Conservation (phyloP, 2,113 vertebrate species). For the Glaucidium brasilianum region DNA sequence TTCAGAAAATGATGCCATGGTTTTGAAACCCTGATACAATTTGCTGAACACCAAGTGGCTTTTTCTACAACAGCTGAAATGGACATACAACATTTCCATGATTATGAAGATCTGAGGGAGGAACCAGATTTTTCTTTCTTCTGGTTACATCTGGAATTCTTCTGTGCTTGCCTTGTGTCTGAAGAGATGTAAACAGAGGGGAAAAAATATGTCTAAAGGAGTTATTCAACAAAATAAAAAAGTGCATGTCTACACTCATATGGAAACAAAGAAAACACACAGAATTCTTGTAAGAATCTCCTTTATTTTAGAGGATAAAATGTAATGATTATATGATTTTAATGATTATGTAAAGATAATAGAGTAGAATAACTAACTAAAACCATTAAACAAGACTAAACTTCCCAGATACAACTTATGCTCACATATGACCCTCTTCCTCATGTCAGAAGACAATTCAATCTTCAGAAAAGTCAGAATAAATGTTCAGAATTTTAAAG, state of each 20-base stretch:
- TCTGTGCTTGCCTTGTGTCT: background rate
- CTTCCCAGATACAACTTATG: background rate
- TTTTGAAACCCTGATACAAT: background rate
- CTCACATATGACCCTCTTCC: background rate
- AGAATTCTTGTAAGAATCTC: background rate
- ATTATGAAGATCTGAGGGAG: background rate
- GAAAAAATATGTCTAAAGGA: background rate
- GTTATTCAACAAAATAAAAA: background rate
- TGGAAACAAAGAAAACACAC: background rate
- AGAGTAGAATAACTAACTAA: background rate
- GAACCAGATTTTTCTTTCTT: background rate
- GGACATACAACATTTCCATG: background rate
- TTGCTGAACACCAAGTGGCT: background rate
- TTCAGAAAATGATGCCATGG: background rate
- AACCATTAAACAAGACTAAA: background rate
- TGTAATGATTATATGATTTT: background rate
- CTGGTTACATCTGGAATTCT: background rate
- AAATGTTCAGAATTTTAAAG: background rate
- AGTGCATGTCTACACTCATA: background rate
- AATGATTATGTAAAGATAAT: background rate
- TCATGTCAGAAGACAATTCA: background rate
- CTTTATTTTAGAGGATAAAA: background rate
- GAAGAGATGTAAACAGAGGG: background rate
- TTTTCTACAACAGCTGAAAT: background rate
- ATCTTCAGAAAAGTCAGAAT: background rate